Base-by-base conservation (phyloP, 2,888 invertebrate species). In the Blastobasis adustella region DNA sequence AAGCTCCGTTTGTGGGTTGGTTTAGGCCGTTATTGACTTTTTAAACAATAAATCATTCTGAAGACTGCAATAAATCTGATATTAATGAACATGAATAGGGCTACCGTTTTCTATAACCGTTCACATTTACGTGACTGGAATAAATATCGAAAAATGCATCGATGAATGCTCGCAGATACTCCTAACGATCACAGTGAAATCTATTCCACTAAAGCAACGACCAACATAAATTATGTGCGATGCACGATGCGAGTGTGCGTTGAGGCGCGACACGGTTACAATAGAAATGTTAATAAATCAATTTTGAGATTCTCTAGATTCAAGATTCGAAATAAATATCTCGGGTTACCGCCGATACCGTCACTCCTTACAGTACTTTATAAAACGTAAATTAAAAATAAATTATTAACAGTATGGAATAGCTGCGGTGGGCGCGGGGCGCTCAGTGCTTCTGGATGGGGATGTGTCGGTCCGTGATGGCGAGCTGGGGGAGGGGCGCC, bases 401-500 rank as follows among this genome's bases (percentile, higher is more conserved):
- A 87, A 86, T 86, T 79, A 86, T 80, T 86, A 84, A 81, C 82
- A 81, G 80, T 82, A 85, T 87, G 87, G 87, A 87, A 88, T 87
- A 84, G 84, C 82, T 80, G 81, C 76, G 73, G 78, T 73, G 75
- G 65, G 60, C 55, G 61, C 61, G 61, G 64, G 65, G 69, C 62
- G 68, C 73, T 88, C 86, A 88, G 76, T 88, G 87, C 71, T 87
- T 88, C 73, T 94, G 93, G 70, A 96, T 95, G 69, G 96, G 95
- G 89, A 96, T 95, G 82, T 93, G 90, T 76, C 93, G 93, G 82
- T 95, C 95, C 63, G 94, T 94, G 66, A 92, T 91, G 58, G 93
- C 93, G 60, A 95, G 91, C 54, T 96, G 95, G 39, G 98, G 98
- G 74, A 99, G 90, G 4, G 98, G 98, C 37, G 98, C 98, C 79